Evolutionary conservation across 2,888 invertebrate species (phyloP), one percentile per base, ranked within the genome.

Genomic region (Amphipyra berbera): DNA sequence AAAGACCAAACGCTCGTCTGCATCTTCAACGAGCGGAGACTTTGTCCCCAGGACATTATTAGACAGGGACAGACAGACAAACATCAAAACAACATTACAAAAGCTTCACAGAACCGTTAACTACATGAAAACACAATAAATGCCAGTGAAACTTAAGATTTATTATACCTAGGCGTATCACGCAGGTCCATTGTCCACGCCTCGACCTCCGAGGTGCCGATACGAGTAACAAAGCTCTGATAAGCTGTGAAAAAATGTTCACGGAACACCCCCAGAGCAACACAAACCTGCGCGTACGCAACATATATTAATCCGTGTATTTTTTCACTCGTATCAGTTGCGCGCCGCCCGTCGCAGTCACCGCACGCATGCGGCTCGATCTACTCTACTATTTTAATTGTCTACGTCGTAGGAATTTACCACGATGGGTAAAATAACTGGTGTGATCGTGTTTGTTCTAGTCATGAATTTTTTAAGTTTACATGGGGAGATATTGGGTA

Each of bases 331-430:
- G 72, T 49, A 55, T 40, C 90, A 93, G 91, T 93, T 82, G 88
- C 82, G 84, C 79, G 78, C 76, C 68, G 77, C 49, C 65, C 66
- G 81, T 61, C 82, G 78, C 55, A 44, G 57, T 56, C 65, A 76
- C 72, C 85, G 88, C 82, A 85, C 92, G 93, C 82, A 92, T 92
- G 93, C 84, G 87, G 83, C 90, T 91, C 73, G 89, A 92, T 64
- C 82, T 90, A 2, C 83, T 92, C 8, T 61, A 84, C 7, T 92
- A 91, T 64, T 92, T 91, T 82, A 91, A 90, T 77, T 90, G 91
- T 78, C 83, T 91, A 21, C 87, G 90, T 57, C 86, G 92, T 73
- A 85, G 90, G 69, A 89, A 88, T 68, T 82, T 88, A 73, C 86
- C 83, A 74, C 74, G 73, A 88, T 87, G 79, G 75, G 78, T 61